Evolutionary conservation across 2,113 vertebrate genomes (phyloP).

Genomic region (Petroica traversi): DNA sequence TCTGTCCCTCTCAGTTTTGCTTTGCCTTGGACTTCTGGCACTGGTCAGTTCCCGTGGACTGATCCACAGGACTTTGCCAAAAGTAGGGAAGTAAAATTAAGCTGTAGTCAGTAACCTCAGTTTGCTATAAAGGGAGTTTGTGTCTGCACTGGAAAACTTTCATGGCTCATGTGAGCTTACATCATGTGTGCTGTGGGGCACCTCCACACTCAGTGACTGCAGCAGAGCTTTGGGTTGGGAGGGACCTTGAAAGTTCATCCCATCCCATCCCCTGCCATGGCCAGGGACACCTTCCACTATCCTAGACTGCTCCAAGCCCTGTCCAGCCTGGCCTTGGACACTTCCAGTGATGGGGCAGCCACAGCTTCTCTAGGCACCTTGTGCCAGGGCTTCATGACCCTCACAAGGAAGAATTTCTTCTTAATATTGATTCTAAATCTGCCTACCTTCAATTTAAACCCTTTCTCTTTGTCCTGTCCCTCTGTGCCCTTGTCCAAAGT

Average conservation of each 20-base stretch:
- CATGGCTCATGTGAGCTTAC: not conserved
- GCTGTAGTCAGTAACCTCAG: not conserved
- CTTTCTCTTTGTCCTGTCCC: not conserved
- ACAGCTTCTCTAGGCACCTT: not conserved
- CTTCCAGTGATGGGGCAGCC: not conserved
- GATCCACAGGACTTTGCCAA: not conserved
- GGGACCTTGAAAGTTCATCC: not conserved
- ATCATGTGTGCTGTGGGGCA: not conserved
- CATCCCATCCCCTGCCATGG: not conserved
- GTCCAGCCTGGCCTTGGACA: not conserved
- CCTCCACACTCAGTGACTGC: not conserved
- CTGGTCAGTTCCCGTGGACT: not conserved
- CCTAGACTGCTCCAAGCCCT: not conserved
- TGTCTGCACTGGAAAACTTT: not conserved
- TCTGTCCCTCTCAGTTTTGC: not conserved
- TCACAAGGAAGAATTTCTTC: not conserved
- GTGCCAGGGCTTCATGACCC: not conserved
- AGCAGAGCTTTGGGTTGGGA: not conserved
- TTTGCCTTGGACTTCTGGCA: not conserved
- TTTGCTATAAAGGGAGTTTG: not conserved
- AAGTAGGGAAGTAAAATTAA: not conserved
- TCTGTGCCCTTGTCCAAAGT: not conserved
- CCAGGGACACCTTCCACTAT: not conserved
- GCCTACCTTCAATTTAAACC: not conserved
- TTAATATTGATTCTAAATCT: not conserved